Percentiles rank a stretch among this genome's conserved stretches.
Conservation (phyloP, 2,888 invertebrate genomes). For the Idaea aversata region DNA sequence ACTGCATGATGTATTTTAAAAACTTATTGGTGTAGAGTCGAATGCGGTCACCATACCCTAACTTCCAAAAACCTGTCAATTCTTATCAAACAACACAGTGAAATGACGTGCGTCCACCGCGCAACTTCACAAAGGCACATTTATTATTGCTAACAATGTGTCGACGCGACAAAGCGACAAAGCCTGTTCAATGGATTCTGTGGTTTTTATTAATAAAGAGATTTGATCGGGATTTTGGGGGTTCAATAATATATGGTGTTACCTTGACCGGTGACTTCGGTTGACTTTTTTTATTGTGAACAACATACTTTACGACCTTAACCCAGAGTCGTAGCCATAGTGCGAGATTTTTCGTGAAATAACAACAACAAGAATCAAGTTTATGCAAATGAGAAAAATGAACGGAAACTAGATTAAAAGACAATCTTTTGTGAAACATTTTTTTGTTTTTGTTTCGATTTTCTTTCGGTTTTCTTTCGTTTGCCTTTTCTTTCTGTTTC, state of each 20-base stretch:
- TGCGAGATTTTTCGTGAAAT: too few relatives aligned
- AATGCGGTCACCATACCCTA: conserved; percentile 30
- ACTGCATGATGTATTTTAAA: background rate
- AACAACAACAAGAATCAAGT: too few relatives aligned
- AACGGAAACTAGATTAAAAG: too few relatives aligned
- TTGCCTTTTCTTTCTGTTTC: too few relatives aligned
- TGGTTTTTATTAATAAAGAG: conserved; percentile 17
- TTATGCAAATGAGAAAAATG: too few relatives aligned
- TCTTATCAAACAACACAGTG: conserved; percentile 56
- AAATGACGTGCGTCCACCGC: conserved; percentile 49
- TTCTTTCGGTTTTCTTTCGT: too few relatives aligned
- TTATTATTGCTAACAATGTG: conserved; percentile 35
- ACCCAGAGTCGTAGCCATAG: too few relatives aligned
- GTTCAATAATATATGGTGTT: background rate
- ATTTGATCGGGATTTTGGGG: conserved; percentile 4
- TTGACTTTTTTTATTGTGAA: background rate
- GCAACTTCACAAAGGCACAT: conserved; percentile 49
- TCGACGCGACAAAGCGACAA: conserved; percentile 22
- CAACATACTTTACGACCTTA: too few relatives aligned
- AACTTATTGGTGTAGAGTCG: background rate
- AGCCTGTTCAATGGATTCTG: conserved; percentile 14
- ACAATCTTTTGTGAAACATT: too few relatives aligned
- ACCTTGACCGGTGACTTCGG: background rate
- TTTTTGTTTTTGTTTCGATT: too few relatives aligned
- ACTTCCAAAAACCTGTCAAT: conserved; percentile 44